phyloP scores from a whole-genome alignment of 2,888 invertebrate genomes.

The Eupithecia abbreviata region DNA sequence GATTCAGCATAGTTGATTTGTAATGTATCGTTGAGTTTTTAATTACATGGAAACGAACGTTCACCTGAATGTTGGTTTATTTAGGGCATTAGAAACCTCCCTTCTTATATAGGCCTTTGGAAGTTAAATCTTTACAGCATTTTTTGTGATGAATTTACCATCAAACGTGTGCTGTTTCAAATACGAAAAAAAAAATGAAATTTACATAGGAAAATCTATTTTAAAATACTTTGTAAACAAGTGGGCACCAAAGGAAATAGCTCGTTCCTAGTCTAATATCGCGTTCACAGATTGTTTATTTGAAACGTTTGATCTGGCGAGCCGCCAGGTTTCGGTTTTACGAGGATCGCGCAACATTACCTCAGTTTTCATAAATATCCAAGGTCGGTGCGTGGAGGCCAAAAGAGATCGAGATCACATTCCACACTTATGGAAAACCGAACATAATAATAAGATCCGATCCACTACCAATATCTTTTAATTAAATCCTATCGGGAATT shows the following conservation, averaged over 20 bases:
- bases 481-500: not conserved
- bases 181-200: conserved; percentile 14
- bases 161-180: not conserved
- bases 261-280: conserved; percentile 57
- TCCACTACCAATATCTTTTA: not conserved
- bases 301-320: conserved; percentile 69
- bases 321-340: conserved; percentile 75
- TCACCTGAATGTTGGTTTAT: not conserved
- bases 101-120: not conserved
- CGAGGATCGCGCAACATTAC: conserved; percentile 77
- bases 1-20: not conserved
- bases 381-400: conserved; percentile 65
- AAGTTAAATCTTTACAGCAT: not conserved
- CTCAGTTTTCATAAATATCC: conserved; percentile 80
- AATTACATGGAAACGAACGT: not conserved
- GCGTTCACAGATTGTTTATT: conserved; percentile 69
- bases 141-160: not conserved
- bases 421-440: conserved; percentile 11
- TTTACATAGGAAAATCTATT: conserved; percentile 37
- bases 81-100: not conserved
- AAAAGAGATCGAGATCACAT: conserved; percentile 49
- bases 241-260: conserved; percentile 50
- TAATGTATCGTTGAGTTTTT: not conserved
- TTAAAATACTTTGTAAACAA: conserved; percentile 36
- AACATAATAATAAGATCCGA: not conserved